Evolutionary conservation across 64 coral and sea anemone genomes (phyloP).

Genomic region (Stichodactyla helianthus): DNA sequence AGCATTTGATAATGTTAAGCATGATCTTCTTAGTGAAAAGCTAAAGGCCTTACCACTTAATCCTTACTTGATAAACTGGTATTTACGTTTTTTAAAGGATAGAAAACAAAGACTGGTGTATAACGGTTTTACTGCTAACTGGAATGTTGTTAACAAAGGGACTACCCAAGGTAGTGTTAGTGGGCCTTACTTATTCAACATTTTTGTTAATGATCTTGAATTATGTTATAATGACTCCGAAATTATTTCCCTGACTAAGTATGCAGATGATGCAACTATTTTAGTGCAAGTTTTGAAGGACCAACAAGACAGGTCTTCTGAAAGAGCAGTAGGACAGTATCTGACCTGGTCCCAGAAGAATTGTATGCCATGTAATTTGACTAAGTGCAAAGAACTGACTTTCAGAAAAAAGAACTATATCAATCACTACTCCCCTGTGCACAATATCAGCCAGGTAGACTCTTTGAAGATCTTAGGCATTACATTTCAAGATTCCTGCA

Average conservation of each 20-base stretch:
- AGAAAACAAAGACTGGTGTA: no score
- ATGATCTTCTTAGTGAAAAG: slow-evolving; percentile 39
- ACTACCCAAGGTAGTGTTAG: slow-evolving; percentile 7
- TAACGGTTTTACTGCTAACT: no score
- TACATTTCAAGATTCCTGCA: no score
- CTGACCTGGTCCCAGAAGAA: no score
- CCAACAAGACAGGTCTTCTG: no score
- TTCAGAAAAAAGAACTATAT: background rate
- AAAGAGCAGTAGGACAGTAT: no score
- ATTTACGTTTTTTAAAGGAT: no score
- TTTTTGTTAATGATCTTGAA: slow-evolving; percentile 27
- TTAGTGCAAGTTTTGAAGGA: background rate
- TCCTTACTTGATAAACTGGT: slow-evolving; percentile 52
- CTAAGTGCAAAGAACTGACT: no score
- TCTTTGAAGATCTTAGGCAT: no score
- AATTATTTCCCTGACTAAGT: slow-evolving; percentile 1
- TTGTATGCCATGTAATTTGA: no score
- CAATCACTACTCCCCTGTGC: background rate
- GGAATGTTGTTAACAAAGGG: slow-evolving; percentile 21
- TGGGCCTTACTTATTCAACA: slow-evolving; percentile 20
- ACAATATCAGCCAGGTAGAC: no score
- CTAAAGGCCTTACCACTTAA: slow-evolving; percentile 32
- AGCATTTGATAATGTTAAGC: slow-evolving; percentile 46
- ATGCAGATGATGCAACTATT: slow-evolving; percentile 32
- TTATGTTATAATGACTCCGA: background rate